Base-by-base conservation (phyloP, 2,888 invertebrate genomes). In the Polietes domitor region DNA sequence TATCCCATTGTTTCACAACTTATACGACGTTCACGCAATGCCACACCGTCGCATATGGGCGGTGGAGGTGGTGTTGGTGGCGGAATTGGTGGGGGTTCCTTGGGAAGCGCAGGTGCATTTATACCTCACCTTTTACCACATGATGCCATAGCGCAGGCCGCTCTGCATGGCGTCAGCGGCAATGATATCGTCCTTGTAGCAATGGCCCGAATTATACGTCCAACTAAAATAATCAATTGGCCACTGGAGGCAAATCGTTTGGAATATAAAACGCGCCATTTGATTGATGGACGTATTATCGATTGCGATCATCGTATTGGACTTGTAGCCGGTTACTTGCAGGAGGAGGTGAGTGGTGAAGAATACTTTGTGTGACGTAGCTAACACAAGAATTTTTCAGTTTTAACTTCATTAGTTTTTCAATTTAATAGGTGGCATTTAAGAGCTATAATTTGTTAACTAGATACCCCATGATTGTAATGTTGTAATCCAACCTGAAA, bases 301-400 rank as follows among this genome's bases (percentile, higher is more conserved):
- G 97, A 96, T 91, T 96, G 96, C 92, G 98, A 98, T 92, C 97
- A 98, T 91, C 95, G 97, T 89, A 97, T 98, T 90, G 97, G 98
- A 17, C 93, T 97, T 77, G 96, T 98, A 15, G 96, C 96, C 77
- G 98, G 98, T 4, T 97, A 97, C 90, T 95, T 98, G 95, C 95
- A 96, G 28, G 96, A 96, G 87, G 98, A 98, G 93, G 96, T 98
- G 1, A 94, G 87, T 80, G 53, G 10, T 5, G 28, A 9, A 9
- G 32, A n/a, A n/a, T n/a, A n/a, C n/a, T n/a, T n/a, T n/a, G n/a
- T n/a, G n/a, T n/a, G n/a, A n/a, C n/a, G n/a, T n/a, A n/a, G n/a
- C n/a, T n/a, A n/a, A n/a, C n/a, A n/a, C n/a, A n/a, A n/a, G n/a
- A n/a, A n/a, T n/a, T n/a, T n/a, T n/a, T n/a, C n/a, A n/a, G n/a